These are phyloP conservation scores for Pseudorhombus dupliciocellatus DNA, from an alignment of 2,113 vertebrate species.

Conservation along the genomic window DNA sequence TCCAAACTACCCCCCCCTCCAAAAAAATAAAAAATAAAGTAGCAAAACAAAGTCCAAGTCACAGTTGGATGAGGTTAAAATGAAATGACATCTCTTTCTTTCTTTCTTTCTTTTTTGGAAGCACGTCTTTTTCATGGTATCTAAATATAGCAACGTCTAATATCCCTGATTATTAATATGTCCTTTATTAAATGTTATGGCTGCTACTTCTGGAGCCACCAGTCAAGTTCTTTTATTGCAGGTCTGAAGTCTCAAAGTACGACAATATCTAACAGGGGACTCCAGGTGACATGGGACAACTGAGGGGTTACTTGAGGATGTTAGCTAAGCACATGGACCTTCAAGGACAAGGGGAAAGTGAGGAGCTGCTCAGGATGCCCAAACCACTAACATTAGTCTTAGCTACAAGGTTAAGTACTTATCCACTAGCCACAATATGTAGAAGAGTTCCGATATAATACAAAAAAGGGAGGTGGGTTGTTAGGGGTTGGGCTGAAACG, in stretches of 20 bases:
- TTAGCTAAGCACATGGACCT: constrained; percentile 71
- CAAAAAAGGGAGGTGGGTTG: constrained; percentile 21
- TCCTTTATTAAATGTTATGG: constrained; percentile 76
- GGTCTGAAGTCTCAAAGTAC: constrained; percentile 36
- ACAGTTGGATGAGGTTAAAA: constrained; percentile 80
- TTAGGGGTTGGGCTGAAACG: constrained; percentile 2
- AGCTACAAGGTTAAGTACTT: constrained; percentile 73
- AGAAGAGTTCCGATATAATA: constrained; percentile 50
- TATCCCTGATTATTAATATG: constrained; percentile 87
- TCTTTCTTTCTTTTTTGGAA: constrained; percentile 78
- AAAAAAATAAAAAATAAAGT: constrained; percentile 24
- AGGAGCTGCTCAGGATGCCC: constrained; percentile 17
- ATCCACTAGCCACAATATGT: constrained; percentile 78
- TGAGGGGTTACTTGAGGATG: constrained; percentile 65
- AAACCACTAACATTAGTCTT: constrained; percentile 57
- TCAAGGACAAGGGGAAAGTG: constrained; percentile 1
- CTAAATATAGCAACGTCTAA: constrained; percentile 79
- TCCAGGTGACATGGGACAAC: constrained; percentile 50
- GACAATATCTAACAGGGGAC: constrained; percentile 49
- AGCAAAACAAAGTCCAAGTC: constrained; percentile 77
- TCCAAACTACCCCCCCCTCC: constrained; percentile 47
- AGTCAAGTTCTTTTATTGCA: constrained; percentile 84
- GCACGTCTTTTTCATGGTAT: constrained; percentile 79
- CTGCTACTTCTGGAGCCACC: constrained; percentile 82
- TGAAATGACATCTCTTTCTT: constrained; percentile 77